Evolutionary conservation across 2,113 vertebrate genomes (phyloP), one percentile per base, ranked within the genome.

Genomic region (Labeo catla): DNA sequence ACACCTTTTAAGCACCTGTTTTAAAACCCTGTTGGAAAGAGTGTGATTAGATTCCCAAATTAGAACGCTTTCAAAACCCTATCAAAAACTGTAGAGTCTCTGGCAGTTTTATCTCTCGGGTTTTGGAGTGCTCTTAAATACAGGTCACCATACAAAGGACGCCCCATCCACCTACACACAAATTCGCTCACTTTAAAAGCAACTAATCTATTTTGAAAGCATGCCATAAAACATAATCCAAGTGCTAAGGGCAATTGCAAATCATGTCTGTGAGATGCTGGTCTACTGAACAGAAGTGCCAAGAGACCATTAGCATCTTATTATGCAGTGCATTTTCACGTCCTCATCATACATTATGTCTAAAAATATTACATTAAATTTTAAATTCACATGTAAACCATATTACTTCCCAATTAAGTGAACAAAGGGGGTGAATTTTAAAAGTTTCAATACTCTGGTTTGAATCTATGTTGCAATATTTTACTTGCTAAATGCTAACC

Each of bases 1-100:
- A 19, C 80, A 81, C 61, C 23, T 63, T 63, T 63, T 65, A 66
- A 81, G 61, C 80, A 82, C 80, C 63, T 50, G 80, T 21, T 70
- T 82, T 82, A 21, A 66, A 82, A 68, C 47, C 2, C 59, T 65
- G 2, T 63, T 16, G 59, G 59, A 63, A 65, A 81, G 59, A 16
- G 12, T 43, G n/a, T 65, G 78, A 81, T 43, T 81, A 61, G 59
- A 81, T 63, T 47, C 2, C 8, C 21, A 65, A 47, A 65, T 81
- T 47, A 49, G 12, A 81, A 49, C 72, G 13, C 21, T 81, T 73
- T 73, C 39, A 73, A n/a, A 45, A 39, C 9, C 0, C 7, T 12
- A 16, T n/a, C 13, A 12, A 28, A 45, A 61, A 43, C 34, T 19
- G 16, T 10, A 8, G 9, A 4, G 19, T 79, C 6, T 23, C 19